Evolutionary conservation across 1,140 invertebrate species (phyloP).

Genomic region (Zaprionus nigranus): DNA sequence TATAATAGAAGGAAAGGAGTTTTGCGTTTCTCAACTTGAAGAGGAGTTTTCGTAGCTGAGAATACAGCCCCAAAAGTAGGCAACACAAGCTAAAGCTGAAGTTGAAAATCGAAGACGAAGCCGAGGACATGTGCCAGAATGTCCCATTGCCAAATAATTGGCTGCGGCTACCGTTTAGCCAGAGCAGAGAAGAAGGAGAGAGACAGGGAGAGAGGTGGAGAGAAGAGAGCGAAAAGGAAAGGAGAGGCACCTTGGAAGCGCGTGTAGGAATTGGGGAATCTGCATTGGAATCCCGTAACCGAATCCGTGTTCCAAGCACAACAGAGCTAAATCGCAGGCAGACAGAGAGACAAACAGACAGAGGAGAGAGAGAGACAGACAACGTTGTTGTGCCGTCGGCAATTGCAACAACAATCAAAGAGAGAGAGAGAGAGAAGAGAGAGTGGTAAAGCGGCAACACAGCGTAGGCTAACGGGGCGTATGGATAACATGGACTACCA

Average conservation of each 20-base stretch:
- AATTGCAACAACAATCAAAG: constrained; percentile 55
- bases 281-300: constrained; percentile 48
- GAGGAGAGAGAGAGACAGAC: background rate
- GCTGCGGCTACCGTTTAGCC: constrained; percentile 37
- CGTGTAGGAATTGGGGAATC: constrained; percentile 24
- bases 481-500: constrained; percentile 18
- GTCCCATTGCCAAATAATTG: constrained; percentile 50
- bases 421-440: background rate
- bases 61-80: constrained; percentile 26
- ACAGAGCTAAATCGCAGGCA: constrained; percentile 54
- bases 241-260: too few species aligned
- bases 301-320: constrained; percentile 41
- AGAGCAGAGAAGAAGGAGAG: background rate
- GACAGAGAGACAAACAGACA: constrained; percentile 19
- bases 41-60: background rate
- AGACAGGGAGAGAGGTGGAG: background rate
- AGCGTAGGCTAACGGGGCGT: background rate
- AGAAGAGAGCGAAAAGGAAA: background rate
- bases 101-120: constrained; percentile 22
- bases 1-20: too few species aligned
- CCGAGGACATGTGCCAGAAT: constrained; percentile 39
- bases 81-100: constrained; percentile 11
- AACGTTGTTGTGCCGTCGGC: constrained; percentile 5
- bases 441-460: background rate
- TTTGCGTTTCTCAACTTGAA: too few species aligned